Conservation (phyloP, 2,888 invertebrate species). For the Piscicola geometra region DNA sequence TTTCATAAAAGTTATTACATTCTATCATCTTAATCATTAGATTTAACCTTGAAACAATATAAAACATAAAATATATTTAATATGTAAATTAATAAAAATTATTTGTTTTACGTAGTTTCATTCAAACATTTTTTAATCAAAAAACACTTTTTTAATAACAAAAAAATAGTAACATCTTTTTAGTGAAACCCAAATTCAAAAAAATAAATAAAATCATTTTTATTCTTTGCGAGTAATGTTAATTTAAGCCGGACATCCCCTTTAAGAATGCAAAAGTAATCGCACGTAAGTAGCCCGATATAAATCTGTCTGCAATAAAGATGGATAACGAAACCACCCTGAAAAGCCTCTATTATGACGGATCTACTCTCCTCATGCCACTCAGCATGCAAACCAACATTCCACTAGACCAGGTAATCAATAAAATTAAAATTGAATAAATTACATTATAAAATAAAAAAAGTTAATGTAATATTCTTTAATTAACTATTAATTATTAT, state of each 20-base stretch:
- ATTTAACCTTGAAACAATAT: too few species aligned
- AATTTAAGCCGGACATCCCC: not conserved
- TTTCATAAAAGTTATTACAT: too few species aligned
- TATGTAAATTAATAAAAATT: too few species aligned
- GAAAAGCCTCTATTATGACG: constrained; percentile 25
- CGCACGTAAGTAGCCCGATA: not conserved
- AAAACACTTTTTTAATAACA: too few species aligned
- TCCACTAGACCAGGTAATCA: constrained; percentile 37
- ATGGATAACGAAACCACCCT: not conserved
- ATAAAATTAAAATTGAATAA: not conserved
- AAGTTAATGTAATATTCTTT: too few species aligned
- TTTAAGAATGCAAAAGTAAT: not conserved
- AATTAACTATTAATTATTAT: not conserved
- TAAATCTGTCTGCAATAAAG: not conserved
- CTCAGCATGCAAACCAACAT: constrained; percentile 10
- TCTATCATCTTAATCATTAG: too few species aligned
- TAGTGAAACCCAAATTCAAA: too few species aligned
- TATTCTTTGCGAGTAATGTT: not conserved
- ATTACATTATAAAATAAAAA: not conserved
- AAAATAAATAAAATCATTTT: too few species aligned
- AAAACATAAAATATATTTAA: too few species aligned
- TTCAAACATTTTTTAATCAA: too few species aligned
- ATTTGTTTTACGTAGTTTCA: too few species aligned
- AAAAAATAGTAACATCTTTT: too few species aligned
- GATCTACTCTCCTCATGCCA: constrained; percentile 21